Base-by-base conservation (phyloP, 2,113 vertebrate species). In the Perccottus glenii region DNA sequence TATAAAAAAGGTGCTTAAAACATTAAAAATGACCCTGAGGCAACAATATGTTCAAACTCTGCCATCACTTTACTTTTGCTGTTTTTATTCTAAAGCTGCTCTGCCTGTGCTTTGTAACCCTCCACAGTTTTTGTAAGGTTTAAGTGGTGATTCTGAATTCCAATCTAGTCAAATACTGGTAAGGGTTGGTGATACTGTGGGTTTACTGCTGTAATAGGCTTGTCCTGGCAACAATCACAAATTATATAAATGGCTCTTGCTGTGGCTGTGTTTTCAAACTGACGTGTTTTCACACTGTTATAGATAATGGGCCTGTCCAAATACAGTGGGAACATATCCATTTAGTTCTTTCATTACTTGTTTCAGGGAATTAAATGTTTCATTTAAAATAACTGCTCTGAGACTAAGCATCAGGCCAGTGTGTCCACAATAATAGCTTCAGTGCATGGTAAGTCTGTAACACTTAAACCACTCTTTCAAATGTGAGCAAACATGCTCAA, bases 121-220 rank as follows among this genome's bases (percentile, higher is more conserved):
- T 61, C 50, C 48, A 49, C 5, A 3, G 36, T 58, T 75, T 61
- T 65, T 33, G 33, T 36, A 36, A 16, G 57, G 8, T 49, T 72
- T 63, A 59, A 72, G 33, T 60, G 50, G 27, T 5, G 65, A 42
- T 35, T 73, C 67, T 55, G 10, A 67, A 64, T 35, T 51, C 8
- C n/a, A 51, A 19, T 69, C 4, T 55, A 42, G 64, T 70, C n/a
- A 36, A 4, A 40, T 70, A 19, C 35, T 46, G 46, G 27, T 15
- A 16, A 55, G 32, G 27, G 36, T 42, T 58, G 77, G 51, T 57
- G 14, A 56, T 42, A 45, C 36, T 33, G n/a, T 58, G 8, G 49
- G 32, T 65, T 36, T 75, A 11, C 40, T 42, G 38, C 42, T 49
- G 46, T 68, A 70, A 76, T 67, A 70, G 64, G 36, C 36, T 58